phyloP scores from a whole-genome alignment of 2,113 vertebrate species.

The Turdus rufiventris region DNA sequence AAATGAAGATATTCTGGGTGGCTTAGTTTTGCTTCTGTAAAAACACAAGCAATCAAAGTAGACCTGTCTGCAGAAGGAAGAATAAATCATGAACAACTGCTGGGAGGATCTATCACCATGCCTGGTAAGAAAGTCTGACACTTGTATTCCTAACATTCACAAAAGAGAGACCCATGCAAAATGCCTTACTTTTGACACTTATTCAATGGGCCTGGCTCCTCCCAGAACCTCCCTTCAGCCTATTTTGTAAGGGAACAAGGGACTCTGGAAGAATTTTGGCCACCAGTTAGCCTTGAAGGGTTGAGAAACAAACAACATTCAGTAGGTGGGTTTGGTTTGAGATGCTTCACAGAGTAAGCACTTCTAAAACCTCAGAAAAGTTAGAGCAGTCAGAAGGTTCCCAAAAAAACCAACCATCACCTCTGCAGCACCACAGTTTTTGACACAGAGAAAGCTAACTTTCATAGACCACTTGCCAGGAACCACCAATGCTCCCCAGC shows the following conservation, averaged over 20 bases:
- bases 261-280: not conserved
- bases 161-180: not conserved
- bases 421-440: not conserved
- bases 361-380: not conserved
- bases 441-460: not conserved
- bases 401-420: not conserved
- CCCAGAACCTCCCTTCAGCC: not conserved
- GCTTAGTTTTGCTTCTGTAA: not conserved
- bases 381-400: rapidly evolving
- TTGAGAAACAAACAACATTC: not conserved
- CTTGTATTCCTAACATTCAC: not conserved
- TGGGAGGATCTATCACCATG: rapidly evolving
- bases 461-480: not conserved
- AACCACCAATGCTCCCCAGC: not conserved
- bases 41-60: not conserved
- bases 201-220: not conserved
- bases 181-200: not conserved
- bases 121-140: not conserved
- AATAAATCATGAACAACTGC: not conserved
- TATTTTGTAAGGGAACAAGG: not conserved
- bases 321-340: not conserved
- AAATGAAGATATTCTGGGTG: not conserved
- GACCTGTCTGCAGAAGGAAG: not conserved
- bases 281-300: not conserved
- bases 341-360: not conserved